Base-by-base conservation (phyloP, 2,113 vertebrate genomes). In the Myotis yumanensis region DNA sequence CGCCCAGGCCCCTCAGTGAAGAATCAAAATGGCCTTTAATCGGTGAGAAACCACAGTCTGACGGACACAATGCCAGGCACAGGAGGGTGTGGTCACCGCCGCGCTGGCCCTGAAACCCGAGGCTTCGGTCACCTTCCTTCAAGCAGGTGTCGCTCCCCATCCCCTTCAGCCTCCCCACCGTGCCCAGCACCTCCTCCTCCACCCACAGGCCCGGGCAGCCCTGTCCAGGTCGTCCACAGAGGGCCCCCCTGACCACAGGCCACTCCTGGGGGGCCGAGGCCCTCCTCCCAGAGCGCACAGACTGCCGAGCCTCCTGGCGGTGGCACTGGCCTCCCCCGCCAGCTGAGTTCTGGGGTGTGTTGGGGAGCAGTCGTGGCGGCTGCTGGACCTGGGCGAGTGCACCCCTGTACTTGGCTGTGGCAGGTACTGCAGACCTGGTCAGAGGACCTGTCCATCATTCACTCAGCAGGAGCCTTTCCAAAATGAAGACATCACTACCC, bases 31-130 rank as follows among this genome's bases (percentile, higher is more conserved):
- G 35, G 62, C 52, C 84, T 52, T 46, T 52, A 35, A 68, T 12
- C 14, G 80, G 51, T 4, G 15, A 51, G 35, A 46, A 52, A 25
- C 2, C 57, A 4, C 52, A n/a, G 84, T 32, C 80, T 1, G 46
- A 6, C 11, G 28, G 11, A 35, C 52, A 8, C 2, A 35, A 46
- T 10, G n/a, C 11, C 0, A 0, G 8, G n/a, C 4, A 40, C 3
- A 0, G 83, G 66, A 28, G 23, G 89, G 40, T 14, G 16, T 0
- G 7, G 89, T 32, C 48, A 2, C n/a, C 5, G 8, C 28, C 25
- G 37, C 11, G 1, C 54, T 10, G 11, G 79, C 22, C 11, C 43
- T 22, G 46, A 18, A 1, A 20, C 25, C 2, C 4, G 23, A 37
- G 52, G 23, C 54, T 2, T 6, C 23, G 0, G 68, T 12, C n/a